Evolutionary conservation across 2,113 vertebrate species (phyloP).

Genomic region (Crotalus horridus): DNA sequence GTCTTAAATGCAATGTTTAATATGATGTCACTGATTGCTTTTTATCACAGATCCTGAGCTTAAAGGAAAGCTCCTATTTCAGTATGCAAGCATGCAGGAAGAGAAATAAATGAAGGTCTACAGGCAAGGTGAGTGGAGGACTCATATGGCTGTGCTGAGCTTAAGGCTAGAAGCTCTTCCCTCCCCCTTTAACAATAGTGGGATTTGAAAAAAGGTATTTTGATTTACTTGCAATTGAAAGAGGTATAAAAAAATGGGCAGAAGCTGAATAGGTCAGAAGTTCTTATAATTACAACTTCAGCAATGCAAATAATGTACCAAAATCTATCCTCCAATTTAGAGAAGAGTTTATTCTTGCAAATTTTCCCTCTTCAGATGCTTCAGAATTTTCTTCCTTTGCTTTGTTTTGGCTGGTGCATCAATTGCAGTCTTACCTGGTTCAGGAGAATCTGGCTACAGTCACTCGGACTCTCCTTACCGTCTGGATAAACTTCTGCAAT

Average conservation of each 20-base stretch:
- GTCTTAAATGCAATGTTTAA: slow-evolving; percentile 34
- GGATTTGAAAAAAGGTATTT: not conserved
- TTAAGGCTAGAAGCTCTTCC: not conserved
- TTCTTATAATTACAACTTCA: not conserved
- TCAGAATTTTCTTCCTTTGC: not conserved
- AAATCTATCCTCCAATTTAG: not conserved
- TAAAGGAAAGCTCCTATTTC: not conserved
- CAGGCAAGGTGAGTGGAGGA: not conserved
- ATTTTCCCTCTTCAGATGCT: not conserved
- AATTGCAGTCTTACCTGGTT: not conserved
- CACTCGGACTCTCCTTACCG: not conserved
- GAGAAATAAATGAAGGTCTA: not conserved
- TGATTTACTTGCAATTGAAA: not conserved
- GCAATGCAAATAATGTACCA: not conserved
- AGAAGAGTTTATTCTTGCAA: not conserved
- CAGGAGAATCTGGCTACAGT: not conserved
- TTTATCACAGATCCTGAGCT: not conserved
- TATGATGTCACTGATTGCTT: slow-evolving; percentile 16
- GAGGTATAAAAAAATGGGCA: not conserved
- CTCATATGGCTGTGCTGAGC: not conserved
- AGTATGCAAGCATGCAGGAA: not conserved
- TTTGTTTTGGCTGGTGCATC: not conserved
- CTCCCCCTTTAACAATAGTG: not conserved
- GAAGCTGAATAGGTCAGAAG: not conserved
- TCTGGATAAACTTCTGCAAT: not conserved